phyloP scores from a whole-genome alignment of 2,888 invertebrate genomes.

The Proisotoma minuta region DNA sequence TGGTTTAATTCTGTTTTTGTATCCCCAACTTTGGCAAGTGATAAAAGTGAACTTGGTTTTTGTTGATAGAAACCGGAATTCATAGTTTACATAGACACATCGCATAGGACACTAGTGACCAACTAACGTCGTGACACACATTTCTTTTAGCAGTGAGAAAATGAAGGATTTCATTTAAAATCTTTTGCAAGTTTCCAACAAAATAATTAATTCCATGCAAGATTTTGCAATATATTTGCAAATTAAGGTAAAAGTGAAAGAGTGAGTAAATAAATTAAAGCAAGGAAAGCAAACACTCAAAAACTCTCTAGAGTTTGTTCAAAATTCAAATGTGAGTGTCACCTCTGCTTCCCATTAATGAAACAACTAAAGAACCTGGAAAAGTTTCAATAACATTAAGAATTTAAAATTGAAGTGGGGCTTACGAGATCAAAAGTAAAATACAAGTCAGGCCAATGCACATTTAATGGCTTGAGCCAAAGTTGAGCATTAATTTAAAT shows the following conservation, averaged over 20 bases:
- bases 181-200: background rate
- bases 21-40: too few relatives aligned
- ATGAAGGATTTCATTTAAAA: background rate
- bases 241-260: background rate
- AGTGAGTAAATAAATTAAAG: background rate
- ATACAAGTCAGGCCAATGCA: background rate
- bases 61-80: too few relatives aligned
- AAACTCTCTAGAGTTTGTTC: background rate
- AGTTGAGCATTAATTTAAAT: background rate
- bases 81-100: too few relatives aligned
- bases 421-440: background rate
- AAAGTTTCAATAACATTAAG: constrained; percentile 12
- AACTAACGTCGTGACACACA: background rate
- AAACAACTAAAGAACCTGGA: background rate
- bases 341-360: background rate
- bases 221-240: background rate
- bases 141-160: background rate
- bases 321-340: background rate
- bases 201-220: too few relatives aligned
- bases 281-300: too few relatives aligned
- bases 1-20: too few relatives aligned
- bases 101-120: background rate
- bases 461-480: background rate
- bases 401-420: background rate
- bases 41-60: too few relatives aligned